phyloP scores from a whole-genome alignment of 1,140 invertebrate species.

The Drosophila varians region DNA sequence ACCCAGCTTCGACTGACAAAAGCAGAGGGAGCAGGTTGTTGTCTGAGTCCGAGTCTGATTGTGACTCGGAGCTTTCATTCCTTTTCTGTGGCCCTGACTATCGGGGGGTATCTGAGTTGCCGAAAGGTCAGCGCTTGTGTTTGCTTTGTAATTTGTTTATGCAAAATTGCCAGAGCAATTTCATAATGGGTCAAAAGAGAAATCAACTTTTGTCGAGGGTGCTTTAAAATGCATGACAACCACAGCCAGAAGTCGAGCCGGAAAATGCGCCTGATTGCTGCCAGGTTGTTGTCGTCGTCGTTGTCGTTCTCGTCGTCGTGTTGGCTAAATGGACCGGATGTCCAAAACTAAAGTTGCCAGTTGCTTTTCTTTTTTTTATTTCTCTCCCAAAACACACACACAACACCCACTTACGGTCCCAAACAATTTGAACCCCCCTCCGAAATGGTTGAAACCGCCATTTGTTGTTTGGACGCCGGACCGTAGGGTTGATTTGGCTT shows the following conservation, averaged over 20 bases:
- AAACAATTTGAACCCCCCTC: conserved; percentile 10
- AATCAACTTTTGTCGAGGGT: conserved; percentile 81
- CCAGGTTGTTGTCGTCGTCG: conserved; percentile 58
- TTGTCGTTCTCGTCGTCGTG: conserved; percentile 53
- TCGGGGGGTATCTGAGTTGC: conserved; percentile 1
- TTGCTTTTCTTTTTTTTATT: conserved; percentile 13
- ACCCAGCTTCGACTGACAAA: conserved; percentile 42
- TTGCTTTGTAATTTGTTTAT: conserved; percentile 82
- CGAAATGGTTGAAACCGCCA: conserved; percentile 56
- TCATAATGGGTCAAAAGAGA: conserved; percentile 82
- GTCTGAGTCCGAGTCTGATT: conserved; percentile 10
- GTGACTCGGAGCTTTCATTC: background rate
- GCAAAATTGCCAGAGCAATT: conserved; percentile 81
- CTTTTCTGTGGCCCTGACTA: conserved; percentile 3
- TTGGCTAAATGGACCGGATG: conserved; percentile 80
- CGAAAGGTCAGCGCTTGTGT: conserved; percentile 67
- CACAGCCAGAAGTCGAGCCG: conserved; percentile 39
- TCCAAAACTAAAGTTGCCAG: conserved; percentile 78
- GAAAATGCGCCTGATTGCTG: conserved; percentile 74
- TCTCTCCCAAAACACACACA: background rate
- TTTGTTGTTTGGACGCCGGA: conserved; percentile 72
- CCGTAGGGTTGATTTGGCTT: conserved; percentile 53
- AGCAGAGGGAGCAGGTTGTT: conserved; percentile 31
- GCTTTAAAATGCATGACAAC: conserved; percentile 78
- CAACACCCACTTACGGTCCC: conserved; percentile 1